Percentiles rank a stretch among this genome's conserved stretches.
These are phyloP conservation scores for Enteromius fasciolatus DNA, from an alignment of 2,797 vertebrate genomes.

Conservation along the genomic window DNA sequence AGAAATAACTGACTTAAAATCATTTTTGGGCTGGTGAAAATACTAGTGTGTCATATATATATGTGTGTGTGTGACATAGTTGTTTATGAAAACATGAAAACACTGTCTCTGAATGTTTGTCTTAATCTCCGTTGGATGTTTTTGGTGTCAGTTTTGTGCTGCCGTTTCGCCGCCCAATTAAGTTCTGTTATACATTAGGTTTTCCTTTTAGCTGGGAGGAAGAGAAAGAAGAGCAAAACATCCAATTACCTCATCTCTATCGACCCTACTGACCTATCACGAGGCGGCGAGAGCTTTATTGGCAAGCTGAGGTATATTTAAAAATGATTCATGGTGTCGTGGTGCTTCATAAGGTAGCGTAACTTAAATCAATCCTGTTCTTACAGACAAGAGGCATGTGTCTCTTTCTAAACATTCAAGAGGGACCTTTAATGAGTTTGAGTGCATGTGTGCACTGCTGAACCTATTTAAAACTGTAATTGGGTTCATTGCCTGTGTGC, in stretches of 20 bases:
- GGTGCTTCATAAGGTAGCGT: slow-evolving; percentile 10
- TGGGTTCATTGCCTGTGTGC: slow-evolving; percentile 45
- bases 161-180: slow-evolving; percentile 41
- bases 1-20: neutral
- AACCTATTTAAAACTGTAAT: slow-evolving; percentile 45
- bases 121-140: neutral
- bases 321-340: slow-evolving; percentile 14
- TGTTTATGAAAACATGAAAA: neutral
- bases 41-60: neutral
- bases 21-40: neutral
- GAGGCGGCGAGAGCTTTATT: slow-evolving; percentile 97
- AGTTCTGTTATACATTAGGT: slow-evolving; percentile 75
- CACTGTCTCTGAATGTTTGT: neutral
- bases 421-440: slow-evolving; percentile 17
- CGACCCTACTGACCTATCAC: slow-evolving; percentile 96
- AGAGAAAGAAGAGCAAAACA: slow-evolving; percentile 99
- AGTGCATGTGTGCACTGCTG: slow-evolving; percentile 13
- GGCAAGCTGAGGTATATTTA: slow-evolving; percentile 91
- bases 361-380: neutral
- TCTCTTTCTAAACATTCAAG: slow-evolving; percentile 13
- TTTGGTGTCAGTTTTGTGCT: slow-evolving; percentile 11
- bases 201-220: slow-evolving; percentile 95
- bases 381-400: neutral
- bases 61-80: neutral
- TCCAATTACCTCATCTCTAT: slow-evolving; percentile 99